Evolutionary conservation across 2,888 invertebrate species (phyloP), one percentile per base, ranked within the genome.

Genomic region (Drosophila trichaetosa): DNA sequence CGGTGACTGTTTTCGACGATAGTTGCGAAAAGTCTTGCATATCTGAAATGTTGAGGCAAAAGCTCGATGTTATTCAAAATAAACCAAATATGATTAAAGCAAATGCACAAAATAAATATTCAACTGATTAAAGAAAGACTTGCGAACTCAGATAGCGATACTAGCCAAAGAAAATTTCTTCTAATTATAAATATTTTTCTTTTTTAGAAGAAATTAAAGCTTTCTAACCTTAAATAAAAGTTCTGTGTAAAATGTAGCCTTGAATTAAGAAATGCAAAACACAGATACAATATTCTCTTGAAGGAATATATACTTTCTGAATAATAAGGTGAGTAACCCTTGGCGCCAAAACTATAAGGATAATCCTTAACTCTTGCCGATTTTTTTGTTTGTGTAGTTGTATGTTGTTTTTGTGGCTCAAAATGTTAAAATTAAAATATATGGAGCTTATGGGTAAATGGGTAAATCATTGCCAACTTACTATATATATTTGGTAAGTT

Each of bases 1-100:
- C 97, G 2, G 97, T 96, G 63, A 98, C 97, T 2, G 97, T 97
- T 93, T 96, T 96, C 88, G 97, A 97, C 75, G 97, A 97, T 73
- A 98, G 93, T 90, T 96, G 95, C 74, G 96, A 96, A 93, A 97
- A 97, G 93, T 98, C 97, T 94, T 97, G 96, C 96, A 97, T 96
- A 91, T 97, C 97, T 97, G 93, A 10, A 54, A 58, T 11, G 13
- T 18, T 29, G 5, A 36, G 31, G 2, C 5, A 27, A 27, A 33
- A 34, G 2, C 2, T 31, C 16, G 0, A 36, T 13, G 0, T 18
- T 34, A 51, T n/a, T 51, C n/a, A n/a, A 51, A 51, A 3, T 29
- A 6, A 7, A 24, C 2, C 8, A 16, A 46, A 34, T 24, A 13
- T 34, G 16, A 24, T 21, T 13, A 2, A 4, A 24, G 13, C 21